Conservation (phyloP, 2,888 invertebrate species). For the Adelphocoris suturalis region DNA sequence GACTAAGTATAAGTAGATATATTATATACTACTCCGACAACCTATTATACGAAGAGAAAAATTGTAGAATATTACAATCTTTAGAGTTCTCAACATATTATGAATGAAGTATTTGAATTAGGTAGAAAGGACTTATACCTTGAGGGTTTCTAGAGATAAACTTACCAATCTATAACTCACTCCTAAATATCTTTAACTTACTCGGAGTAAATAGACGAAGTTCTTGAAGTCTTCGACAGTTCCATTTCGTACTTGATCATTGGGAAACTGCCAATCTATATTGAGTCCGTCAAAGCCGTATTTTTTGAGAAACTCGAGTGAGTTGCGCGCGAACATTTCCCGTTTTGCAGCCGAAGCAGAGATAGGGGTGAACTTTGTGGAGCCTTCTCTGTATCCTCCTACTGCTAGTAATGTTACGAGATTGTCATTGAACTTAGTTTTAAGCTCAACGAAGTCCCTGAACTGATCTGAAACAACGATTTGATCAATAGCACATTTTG, state of each 20-base stretch:
- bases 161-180: too few relatives aligned
- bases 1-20: too few relatives aligned
- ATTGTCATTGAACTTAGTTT: conserved; percentile 83
- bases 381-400: conserved; percentile 87
- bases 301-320: conserved; percentile 84
- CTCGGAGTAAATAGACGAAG: conserved; percentile 82
- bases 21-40: too few relatives aligned
- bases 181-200: too few relatives aligned
- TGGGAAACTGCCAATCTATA: conserved; percentile 95
- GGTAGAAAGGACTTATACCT: too few relatives aligned
- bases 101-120: too few relatives aligned
- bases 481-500: background rate
- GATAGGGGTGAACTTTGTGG: conserved; percentile 70
- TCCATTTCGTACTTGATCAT: conserved; percentile 88
- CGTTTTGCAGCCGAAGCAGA: conserved; percentile 48
- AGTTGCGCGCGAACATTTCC: conserved; percentile 59
- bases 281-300: conserved; percentile 92
- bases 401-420: conserved; percentile 90
- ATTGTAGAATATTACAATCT: too few relatives aligned
- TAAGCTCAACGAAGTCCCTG: conserved; percentile 87
- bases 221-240: conserved; percentile 90
- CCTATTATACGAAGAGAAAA: too few relatives aligned
- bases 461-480: conserved; percentile 81
- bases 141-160: too few relatives aligned
- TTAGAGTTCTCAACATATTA: too few relatives aligned